phyloP scores from a whole-genome alignment of 2,888 invertebrate species.

The Euzetes globulus region DNA sequence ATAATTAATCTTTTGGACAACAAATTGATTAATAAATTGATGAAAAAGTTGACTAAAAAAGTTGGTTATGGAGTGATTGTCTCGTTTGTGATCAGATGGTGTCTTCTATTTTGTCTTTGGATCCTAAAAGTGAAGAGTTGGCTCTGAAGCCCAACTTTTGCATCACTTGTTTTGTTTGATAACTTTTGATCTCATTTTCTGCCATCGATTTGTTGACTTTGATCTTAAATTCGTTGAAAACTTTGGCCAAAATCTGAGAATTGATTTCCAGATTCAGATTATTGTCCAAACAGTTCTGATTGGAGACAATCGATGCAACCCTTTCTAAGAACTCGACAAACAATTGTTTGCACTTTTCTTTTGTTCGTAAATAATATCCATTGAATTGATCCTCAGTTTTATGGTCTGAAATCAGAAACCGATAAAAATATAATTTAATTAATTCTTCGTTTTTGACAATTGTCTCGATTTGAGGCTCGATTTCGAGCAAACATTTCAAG shows the following conservation, averaged over 20 bases:
- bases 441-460: background rate
- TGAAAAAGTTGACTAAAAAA: too few species aligned
- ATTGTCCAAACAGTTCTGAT: background rate
- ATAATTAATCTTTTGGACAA: too few species aligned
- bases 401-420: background rate
- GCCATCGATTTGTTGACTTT: background rate
- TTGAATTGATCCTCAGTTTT: background rate
- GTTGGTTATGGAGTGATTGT: background rate
- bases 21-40: too few species aligned
- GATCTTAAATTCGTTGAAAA: background rate
- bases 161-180: slow-evolving; percentile 66
- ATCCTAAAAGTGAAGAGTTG: slow-evolving; percentile 43
- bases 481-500: background rate
- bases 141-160: slow-evolving; percentile 62
- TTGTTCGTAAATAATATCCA: background rate
- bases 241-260: background rate
- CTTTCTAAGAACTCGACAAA: background rate
- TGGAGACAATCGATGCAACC: background rate
- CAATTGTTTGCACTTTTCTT: background rate
- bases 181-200: slow-evolving; percentile 41
- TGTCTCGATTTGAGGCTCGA: background rate
- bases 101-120: background rate
- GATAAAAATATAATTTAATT: slow-evolving; percentile 21
- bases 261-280: background rate
- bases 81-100: background rate